These are phyloP conservation scores for Agrochola litura DNA, from an alignment of 2,888 invertebrate genomes.

Conservation along the genomic window DNA sequence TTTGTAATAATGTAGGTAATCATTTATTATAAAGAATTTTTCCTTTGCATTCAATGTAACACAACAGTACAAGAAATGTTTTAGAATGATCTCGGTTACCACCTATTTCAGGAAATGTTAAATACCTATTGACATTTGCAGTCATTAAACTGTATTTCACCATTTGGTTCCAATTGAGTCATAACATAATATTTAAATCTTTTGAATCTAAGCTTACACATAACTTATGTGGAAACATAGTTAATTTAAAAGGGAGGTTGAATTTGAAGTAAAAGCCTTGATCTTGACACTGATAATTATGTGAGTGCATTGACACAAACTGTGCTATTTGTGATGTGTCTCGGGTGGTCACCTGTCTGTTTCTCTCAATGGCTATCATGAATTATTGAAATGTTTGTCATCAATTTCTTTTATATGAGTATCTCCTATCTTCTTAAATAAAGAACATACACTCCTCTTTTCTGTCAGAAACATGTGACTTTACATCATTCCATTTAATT, in stretches of 20 bases:
- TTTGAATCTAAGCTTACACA: conserved; percentile 11
- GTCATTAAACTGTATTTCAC: not conserved
- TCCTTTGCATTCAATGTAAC: conserved; percentile 12
- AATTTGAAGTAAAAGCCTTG: conserved; percentile 60
- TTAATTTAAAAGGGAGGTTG: not conserved
- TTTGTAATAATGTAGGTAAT: conserved; percentile 32
- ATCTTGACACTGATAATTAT: conserved; percentile 72
- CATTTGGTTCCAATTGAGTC: conserved; percentile 12
- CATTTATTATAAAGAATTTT: conserved; percentile 1
- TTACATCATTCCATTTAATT: not conserved
- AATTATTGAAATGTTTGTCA: conserved; percentile 17
- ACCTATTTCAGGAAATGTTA: conserved; percentile 11
- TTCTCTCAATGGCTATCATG: conserved; percentile 31
- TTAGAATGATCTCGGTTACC: conserved; percentile 7
- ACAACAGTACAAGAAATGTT: not conserved
- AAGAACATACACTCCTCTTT: not conserved
- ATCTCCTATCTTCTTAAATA: not conserved
- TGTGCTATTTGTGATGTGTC: conserved; percentile 51
- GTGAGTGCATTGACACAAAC: conserved; percentile 64
- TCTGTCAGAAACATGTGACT: conserved; percentile 5
- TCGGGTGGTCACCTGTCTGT: conserved; percentile 61
- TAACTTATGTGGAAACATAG: not conserved
- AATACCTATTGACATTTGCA: conserved; percentile 4
- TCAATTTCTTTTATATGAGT: not conserved
- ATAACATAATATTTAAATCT: not conserved